These are phyloP conservation scores for Acanthosepion pharaonis DNA, from an alignment of 2,888 invertebrate species.

Conservation along the genomic window DNA sequence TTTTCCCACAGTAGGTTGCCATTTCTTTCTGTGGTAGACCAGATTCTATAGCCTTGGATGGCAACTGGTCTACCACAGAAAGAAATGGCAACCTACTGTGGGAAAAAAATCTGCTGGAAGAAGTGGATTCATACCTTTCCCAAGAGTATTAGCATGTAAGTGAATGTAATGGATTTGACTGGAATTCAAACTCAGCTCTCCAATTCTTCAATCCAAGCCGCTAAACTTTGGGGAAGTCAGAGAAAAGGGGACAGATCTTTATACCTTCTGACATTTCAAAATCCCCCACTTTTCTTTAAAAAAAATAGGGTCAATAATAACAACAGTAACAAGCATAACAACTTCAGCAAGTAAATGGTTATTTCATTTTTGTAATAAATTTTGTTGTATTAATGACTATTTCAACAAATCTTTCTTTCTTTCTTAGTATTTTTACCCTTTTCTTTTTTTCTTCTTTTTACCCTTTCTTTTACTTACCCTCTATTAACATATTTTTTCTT, in stretches of 20 bases:
- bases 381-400: not conserved
- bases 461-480: not conserved
- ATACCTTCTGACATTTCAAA: conserved; percentile 10
- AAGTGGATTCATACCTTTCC: too few species aligned
- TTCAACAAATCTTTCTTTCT: not conserved
- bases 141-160: too few species aligned
- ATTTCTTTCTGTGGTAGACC: too few species aligned
- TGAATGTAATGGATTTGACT: too few species aligned
- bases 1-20: too few species aligned
- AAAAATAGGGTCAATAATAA: conserved; percentile 1
- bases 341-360: too few species aligned
- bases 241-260: not conserved
- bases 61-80: too few species aligned
- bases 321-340: not conserved
- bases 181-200: too few species aligned
- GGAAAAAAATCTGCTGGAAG: too few species aligned
- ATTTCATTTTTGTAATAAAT: not conserved
- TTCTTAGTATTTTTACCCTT: not conserved
- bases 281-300: not conserved
- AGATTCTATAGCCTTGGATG: too few species aligned
- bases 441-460: not conserved
- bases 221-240: not conserved
- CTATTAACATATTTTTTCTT: not conserved
- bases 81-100: too few species aligned
- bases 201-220: too few species aligned